Evolutionary conservation across 2,113 vertebrate genomes (phyloP).

Genomic region (Labeo catla): DNA sequence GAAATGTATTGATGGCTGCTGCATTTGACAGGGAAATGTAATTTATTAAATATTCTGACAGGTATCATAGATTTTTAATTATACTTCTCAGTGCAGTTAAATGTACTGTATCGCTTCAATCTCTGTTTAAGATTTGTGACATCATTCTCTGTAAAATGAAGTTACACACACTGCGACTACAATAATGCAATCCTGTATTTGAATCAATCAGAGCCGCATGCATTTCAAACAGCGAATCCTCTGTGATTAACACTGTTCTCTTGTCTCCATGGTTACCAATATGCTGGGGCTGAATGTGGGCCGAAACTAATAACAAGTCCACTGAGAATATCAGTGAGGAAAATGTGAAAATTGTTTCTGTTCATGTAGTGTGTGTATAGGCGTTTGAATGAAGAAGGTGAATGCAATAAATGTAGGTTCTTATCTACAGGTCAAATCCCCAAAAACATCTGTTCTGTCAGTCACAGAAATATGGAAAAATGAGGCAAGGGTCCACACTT

Average conservation of each 20-base stretch:
- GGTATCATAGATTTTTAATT: not conserved
- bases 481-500: too few species aligned
- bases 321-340: slow-evolving; percentile 23
- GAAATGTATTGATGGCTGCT: not conserved
- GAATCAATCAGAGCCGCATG: slow-evolving; percentile 10
- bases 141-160: not conserved
- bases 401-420: not conserved
- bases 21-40: not conserved
- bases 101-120: not conserved
- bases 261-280: slow-evolving; percentile 52
- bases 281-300: slow-evolving; percentile 35
- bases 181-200: not conserved
- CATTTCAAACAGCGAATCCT: slow-evolving; percentile 34
- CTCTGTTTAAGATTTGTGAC: not conserved
- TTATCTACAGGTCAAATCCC: not conserved
- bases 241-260: slow-evolving; percentile 29
- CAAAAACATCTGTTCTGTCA: not conserved
- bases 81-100: not conserved
- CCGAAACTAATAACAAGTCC: slow-evolving; percentile 30
- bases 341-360: not conserved
- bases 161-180: not conserved
- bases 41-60: not conserved
- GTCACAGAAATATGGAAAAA: not conserved
- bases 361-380: not conserved
- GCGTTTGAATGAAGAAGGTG: not conserved